These are phyloP conservation scores for Watersipora subatra DNA, from an alignment of 1,140 invertebrate genomes.

Conservation along the genomic window DNA sequence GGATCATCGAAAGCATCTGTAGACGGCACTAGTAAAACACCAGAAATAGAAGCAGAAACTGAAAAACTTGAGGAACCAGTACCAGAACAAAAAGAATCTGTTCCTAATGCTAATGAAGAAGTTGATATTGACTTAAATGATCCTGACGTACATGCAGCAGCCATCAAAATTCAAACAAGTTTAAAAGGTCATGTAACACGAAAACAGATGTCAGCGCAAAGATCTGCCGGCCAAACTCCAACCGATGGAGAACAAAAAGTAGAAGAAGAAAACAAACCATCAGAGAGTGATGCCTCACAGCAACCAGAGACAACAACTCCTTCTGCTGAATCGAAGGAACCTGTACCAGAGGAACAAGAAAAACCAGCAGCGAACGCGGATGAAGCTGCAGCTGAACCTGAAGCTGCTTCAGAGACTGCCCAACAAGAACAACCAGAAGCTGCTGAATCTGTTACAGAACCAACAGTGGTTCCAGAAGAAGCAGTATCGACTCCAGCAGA, in stretches of 20 bases:
- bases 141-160: slow-evolving; percentile 10
- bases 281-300: too few relatives aligned
- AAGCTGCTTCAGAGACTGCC: background rate
- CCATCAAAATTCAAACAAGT: slow-evolving; percentile 2
- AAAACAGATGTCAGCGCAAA: background rate
- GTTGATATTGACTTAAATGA: slow-evolving; percentile 12
- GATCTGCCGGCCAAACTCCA: background rate
- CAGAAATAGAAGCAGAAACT: too few relatives aligned
- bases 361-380: background rate
- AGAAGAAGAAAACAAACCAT: slow-evolving; percentile 12
- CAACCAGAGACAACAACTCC: background rate
- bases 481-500: too few relatives aligned
- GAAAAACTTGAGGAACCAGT: background rate
- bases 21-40: too few relatives aligned
- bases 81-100: slow-evolving; percentile 1
- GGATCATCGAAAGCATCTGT: background rate
- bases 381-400: background rate
- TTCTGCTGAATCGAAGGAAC: background rate
- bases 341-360: background rate
- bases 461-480: background rate
- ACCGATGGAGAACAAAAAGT: slow-evolving; percentile 6
- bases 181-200: background rate
- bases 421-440: background rate
- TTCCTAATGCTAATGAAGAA: slow-evolving; percentile 2
- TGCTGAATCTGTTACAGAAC: background rate